phyloP scores from a whole-genome alignment of 2,888 invertebrate genomes.

The Microctonus brassicae region DNA sequence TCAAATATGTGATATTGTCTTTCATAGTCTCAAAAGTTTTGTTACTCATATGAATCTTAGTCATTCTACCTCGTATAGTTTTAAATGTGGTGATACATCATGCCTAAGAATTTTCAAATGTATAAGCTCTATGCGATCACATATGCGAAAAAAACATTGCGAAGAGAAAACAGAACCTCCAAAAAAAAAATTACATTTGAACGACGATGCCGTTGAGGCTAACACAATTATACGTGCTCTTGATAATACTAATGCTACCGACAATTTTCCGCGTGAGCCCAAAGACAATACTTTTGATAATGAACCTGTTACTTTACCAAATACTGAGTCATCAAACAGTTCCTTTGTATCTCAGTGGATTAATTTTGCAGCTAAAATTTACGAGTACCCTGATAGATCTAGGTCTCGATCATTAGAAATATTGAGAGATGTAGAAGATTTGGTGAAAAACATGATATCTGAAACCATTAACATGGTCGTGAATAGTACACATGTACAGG shows the following conservation, averaged over 20 bases:
- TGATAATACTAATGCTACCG: too few species aligned
- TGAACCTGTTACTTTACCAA: too few species aligned
- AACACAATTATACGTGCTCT: too few species aligned
- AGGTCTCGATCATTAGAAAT: slow-evolving; percentile 29
- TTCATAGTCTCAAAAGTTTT: neutral
- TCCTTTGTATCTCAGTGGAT: too few species aligned
- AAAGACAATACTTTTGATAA: too few species aligned
- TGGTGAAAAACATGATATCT: slow-evolving; percentile 8
- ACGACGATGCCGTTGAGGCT: too few species aligned
- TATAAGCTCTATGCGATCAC: neutral
- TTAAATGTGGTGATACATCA: neutral
- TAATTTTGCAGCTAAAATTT: slow-evolving; percentile 18
- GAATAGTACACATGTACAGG: neutral
- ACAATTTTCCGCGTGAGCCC: too few species aligned
- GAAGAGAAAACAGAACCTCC: too few species aligned
- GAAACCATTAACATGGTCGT: slow-evolving; percentile 6
- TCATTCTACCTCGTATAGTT: neutral
- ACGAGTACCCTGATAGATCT: slow-evolving; percentile 32
- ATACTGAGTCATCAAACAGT: too few species aligned
- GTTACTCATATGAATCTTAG: neutral
- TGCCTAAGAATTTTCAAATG: neutral
- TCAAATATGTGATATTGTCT: neutral
- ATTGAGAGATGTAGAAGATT: slow-evolving; percentile 17
- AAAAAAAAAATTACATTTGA: too few species aligned
- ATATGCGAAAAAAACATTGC: neutral